Evolutionary conservation across 2,888 invertebrate species (phyloP), one percentile per base, ranked within the genome.

Genomic region (Oconnorella tubifera): DNA sequence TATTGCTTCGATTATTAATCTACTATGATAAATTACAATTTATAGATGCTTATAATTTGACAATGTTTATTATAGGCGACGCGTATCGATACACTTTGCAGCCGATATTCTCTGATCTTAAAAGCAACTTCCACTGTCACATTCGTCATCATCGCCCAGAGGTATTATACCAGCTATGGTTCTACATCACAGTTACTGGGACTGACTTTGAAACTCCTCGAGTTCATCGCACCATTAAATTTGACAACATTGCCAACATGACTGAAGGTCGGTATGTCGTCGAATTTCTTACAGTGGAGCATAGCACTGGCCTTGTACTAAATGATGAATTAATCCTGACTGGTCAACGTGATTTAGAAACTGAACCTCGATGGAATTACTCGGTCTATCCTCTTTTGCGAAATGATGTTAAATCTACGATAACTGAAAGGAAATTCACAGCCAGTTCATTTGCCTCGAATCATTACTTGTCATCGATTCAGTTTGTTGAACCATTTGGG

Each of bases 1-100:
- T n/a, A n/a, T n/a, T n/a, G n/a, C n/a, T n/a, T n/a, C n/a, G n/a
- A n/a, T n/a, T n/a, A n/a, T n/a, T n/a, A n/a, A n/a, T n/a, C n/a
- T n/a, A n/a, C n/a, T n/a, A n/a, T n/a, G n/a, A n/a, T n/a, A n/a
- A n/a, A n/a, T n/a, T n/a, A n/a, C n/a, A n/a, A n/a, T n/a, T n/a
- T n/a, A n/a, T n/a, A n/a, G n/a, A n/a, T n/a, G n/a, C n/a, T n/a
- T n/a, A n/a, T n/a, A n/a, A n/a, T n/a, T n/a, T n/a, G n/a, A n/a
- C n/a, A n/a, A n/a, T 23, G 53, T 27, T 23, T 25, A 6, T 10
- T 27, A 23, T 27, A 60, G 60, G 60, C 23, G 60, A 60, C 29
- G 60, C 60, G 23, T 74, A 77, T 59, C 73, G 76, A 48, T 79
- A 77, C 72, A 75, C 76, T 1, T 68, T 80, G 23, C 75, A 76